Percentiles rank a stretch among this genome's conserved stretches.
phyloP scores from a whole-genome alignment of 2,113 vertebrate species.

The Lates calcarifer region DNA sequence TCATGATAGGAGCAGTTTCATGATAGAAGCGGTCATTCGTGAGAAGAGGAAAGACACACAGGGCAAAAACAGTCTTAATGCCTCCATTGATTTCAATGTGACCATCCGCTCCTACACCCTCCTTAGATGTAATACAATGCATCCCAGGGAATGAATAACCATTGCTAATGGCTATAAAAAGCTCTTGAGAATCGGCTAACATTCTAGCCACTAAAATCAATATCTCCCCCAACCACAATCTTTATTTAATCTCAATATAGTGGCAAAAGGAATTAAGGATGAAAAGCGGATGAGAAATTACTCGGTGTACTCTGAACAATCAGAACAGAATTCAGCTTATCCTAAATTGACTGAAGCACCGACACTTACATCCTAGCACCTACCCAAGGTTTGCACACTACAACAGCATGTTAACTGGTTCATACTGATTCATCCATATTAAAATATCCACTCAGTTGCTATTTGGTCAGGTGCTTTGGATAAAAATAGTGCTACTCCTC shows the following conservation, averaged over 20 bases:
- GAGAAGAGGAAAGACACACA: conserved; percentile 31
- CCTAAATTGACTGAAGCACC: conserved; percentile 34
- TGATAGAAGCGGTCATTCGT: conserved; percentile 45
- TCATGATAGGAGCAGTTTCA: conserved; percentile 42
- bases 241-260: conserved; percentile 78
- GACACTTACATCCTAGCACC: not conserved
- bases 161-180: conserved; percentile 82
- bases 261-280: conserved; percentile 76
- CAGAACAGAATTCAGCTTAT: conserved; percentile 37
- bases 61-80: conserved; percentile 68
- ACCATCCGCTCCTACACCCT: conserved; percentile 63
- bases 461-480: conserved; percentile 19
- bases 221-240: conserved; percentile 74
- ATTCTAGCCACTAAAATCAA: conserved; percentile 77
- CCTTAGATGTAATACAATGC: conserved; percentile 80
- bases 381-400: conserved; percentile 11
- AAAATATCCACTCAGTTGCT: conserved; percentile 37
- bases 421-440: conserved; percentile 31
- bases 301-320: conserved; percentile 6
- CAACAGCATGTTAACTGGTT: not conserved
- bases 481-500: conserved; percentile 45
- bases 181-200: conserved; percentile 71
- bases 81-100: conserved; percentile 78
- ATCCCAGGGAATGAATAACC: conserved; percentile 79
- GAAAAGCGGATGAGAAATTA: conserved; percentile 61